Base-by-base conservation (phyloP, 2,797 vertebrate species). In the Ataeniobius toweri region DNA sequence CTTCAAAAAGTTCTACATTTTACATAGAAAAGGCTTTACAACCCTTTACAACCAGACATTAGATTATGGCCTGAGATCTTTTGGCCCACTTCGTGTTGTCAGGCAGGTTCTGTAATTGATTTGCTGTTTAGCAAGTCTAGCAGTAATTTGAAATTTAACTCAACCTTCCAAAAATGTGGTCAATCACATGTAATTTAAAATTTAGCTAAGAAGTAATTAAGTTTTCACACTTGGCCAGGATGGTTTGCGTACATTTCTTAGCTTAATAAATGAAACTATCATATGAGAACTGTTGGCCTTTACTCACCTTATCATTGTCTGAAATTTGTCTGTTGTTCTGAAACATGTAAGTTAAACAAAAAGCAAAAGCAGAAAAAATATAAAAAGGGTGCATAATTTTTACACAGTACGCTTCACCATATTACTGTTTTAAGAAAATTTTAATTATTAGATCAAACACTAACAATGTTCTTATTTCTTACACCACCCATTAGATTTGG, bases 401-500 rank as follows among this genome's bases (percentile, higher is more conserved):
- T n/a, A 14, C 24, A 46, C 14, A 26, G 24, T 16, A 12, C 13
- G 26, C 41, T 16, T 69, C 26, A 14, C 2, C 24, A 69, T 6
- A n/a, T 31, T 22, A 46, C n/a, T 48, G 44, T 41, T 44, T 48
- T 46, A 22, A 26, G n/a, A n/a, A 46, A n/a, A 13, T 48, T 26
- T 69, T 5, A n/a, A 26, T 48, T 46, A n/a, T 26, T 48, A 46
- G 13, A 69, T 46, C 10, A 68, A 68, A 20, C 39, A 68, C 65
- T 44, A 26, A n/a, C n/a, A 69, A 26, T 16, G n/a, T 41, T 67
- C 41, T 24, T 24, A 12, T 55, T 16, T 26, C 26, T 26, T 46
- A 69, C 44, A 28, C 39, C 59, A 70, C 51, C 41, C 39, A 81
- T 20, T 61, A 56, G 85, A 36, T 86, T 28, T 63, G 80, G 51